Evolutionary conservation across 2,888 invertebrate species (phyloP), one percentile per base, ranked within the genome.

Genomic region (Litoditis marina): DNA sequence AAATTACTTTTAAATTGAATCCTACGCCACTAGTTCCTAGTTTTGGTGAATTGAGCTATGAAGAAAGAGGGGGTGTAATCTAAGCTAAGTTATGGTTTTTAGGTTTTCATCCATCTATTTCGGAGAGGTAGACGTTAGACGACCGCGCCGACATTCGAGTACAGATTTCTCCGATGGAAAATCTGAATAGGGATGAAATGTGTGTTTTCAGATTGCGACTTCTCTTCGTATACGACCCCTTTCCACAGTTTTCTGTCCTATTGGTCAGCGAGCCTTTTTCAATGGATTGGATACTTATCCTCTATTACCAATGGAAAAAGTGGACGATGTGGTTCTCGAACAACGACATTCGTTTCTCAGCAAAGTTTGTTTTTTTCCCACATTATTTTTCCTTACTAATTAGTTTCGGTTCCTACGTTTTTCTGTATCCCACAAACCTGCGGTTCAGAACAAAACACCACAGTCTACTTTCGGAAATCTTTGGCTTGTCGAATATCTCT

Each of bases 211-310:
- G 59, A 3, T 59, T 4, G 30, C 44, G 8, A 25, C 51, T 1
- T 28, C 31, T 11, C 19, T 59, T n/a, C 28, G 51, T 11, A 42
- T 50, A 19, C 59, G 59, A 22, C 50, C 59, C n/a, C 28, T 39
- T 39, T 30, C 54, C 57, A 8, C 60, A 71, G 19, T 74, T 0
- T 79, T 78, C 65, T 77, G 76, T 58, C 57, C 57, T 32, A 67
- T 66, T 42, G 76, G 75, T 22, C 67, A 66, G 34, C 64, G 78
- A 8, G 79, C 79, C 6, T 72, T 79, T 60, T 78, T 78, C 54
- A 68, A 66, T 16, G 66, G 72, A 8, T 61, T 80, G 7, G 76
- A 80, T 44, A 69, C 74, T 1, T 78, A 80, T 67, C 79, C 80
- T 13, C 52, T 80, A 16, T 69, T 80, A 39, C 80, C 79, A 3